Evolutionary conservation across 37 sponge, comb jelly and placozoan genomes (phyloP).

Genomic region (Agelas oroides): DNA sequence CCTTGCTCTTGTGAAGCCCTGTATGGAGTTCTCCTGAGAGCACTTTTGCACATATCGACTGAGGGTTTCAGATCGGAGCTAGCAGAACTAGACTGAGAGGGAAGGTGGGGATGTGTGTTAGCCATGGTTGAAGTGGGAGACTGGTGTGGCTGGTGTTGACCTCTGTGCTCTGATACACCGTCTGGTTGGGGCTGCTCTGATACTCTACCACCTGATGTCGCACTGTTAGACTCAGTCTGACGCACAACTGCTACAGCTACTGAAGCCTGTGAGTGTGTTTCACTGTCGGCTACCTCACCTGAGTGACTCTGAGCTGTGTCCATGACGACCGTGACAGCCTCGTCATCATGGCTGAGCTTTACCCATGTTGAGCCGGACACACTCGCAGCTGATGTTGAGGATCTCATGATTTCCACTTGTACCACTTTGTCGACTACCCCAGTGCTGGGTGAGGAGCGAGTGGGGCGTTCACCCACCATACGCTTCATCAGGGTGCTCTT

Average conservation of each 20-base stretch:
- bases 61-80: no score
- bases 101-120: no score
- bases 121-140: no score
- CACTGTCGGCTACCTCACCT: neutral
- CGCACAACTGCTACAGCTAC: no score
- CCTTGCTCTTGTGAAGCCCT: neutral
- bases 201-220: neutral
- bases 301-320: neutral
- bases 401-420: neutral
- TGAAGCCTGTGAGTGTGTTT: no score
- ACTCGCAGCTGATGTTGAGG: neutral
- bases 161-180: neutral
- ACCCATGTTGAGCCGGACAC: neutral
- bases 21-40: no score
- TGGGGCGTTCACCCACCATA: neutral
- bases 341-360: neutral
- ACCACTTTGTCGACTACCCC: conserved; percentile 8
- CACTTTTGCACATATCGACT: no score
- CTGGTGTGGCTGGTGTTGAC: neutral
- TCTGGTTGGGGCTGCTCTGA: no score
- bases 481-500: conserved; percentile 5
- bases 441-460: neutral
- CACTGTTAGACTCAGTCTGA: neutral
- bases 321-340: neutral
- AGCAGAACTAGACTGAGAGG: no score